phyloP scores from a whole-genome alignment of 2,888 invertebrate species.

The Cepaea hortensis region DNA sequence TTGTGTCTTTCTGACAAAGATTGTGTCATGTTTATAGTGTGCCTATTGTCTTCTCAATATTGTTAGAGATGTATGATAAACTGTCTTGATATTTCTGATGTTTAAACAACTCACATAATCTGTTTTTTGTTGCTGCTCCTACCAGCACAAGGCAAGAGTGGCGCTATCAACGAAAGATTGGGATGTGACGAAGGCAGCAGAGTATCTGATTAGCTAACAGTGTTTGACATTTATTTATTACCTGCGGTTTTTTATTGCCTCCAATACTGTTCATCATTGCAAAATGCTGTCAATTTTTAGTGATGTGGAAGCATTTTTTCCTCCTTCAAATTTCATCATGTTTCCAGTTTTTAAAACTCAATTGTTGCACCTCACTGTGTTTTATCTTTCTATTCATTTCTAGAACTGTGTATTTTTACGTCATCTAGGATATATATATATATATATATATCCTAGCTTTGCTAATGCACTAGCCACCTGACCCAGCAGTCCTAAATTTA shows the following conservation, averaged over 20 bases:
- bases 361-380: neutral
- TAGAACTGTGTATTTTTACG: neutral
- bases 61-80: too few species aligned
- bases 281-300: constrained; percentile 17
- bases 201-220: constrained; percentile 83
- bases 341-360: constrained; percentile 5
- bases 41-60: too few species aligned
- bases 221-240: constrained; percentile 20
- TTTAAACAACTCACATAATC: too few species aligned
- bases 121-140: neutral
- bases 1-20: too few species aligned
- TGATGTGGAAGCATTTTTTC: constrained; percentile 1
- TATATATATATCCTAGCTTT: too few species aligned
- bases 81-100: too few species aligned
- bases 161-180: constrained; percentile 94
- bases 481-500: too few species aligned
- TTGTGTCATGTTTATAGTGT: too few species aligned
- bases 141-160: constrained; percentile 86
- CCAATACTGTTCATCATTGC: neutral
- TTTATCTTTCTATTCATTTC: constrained; percentile 3
- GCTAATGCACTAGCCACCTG: too few species aligned
- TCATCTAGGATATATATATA: neutral
- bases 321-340: constrained; percentile 1
- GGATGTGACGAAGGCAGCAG: constrained; percentile 94
- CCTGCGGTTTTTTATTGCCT: neutral